Conservation (phyloP, 2,888 invertebrate species). For the Thelaira solivaga region DNA sequence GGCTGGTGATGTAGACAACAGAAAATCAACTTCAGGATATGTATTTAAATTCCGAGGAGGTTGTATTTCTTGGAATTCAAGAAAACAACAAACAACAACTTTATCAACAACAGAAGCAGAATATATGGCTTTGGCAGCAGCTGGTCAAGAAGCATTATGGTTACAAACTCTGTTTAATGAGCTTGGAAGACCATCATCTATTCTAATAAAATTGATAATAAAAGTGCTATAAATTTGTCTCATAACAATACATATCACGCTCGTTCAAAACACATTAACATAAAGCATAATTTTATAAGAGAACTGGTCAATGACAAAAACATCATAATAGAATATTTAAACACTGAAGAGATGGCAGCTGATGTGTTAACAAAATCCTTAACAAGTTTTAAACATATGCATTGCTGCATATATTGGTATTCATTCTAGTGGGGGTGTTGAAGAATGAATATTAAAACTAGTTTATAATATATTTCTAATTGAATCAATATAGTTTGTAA, state of each 20-base stretch:
- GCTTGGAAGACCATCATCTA: background rate
- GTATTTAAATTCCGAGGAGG: slow-evolving; percentile 5
- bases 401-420: no score
- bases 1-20: background rate
- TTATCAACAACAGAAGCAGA: slow-evolving; percentile 30
- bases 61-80: slow-evolving; percentile 11
- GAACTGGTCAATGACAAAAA: slow-evolving; percentile 15
- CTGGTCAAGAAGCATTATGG: slow-evolving; percentile 9
- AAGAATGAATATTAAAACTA: no score
- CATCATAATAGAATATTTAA: slow-evolving; percentile 4
- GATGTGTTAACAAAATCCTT: no score
- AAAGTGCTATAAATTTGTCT: background rate
- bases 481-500: no score
- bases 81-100: slow-evolving; percentile 7
- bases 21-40: slow-evolving; percentile 9
- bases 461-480: no score
- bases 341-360: slow-evolving; percentile 13
- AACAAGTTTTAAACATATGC: no score
- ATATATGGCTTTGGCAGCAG: slow-evolving; percentile 26
- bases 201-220: background rate
- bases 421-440: no score
- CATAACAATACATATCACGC: slow-evolving; percentile 7
- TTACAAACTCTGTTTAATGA: slow-evolving; percentile 4
- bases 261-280: slow-evolving; percentile 18
- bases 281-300: slow-evolving; percentile 18